A percentile compares a stretch with the other conserved stretches of the same genome.
phyloP scores from a whole-genome alignment of 2,113 vertebrate genomes.

The Burhinus bistriatus region DNA sequence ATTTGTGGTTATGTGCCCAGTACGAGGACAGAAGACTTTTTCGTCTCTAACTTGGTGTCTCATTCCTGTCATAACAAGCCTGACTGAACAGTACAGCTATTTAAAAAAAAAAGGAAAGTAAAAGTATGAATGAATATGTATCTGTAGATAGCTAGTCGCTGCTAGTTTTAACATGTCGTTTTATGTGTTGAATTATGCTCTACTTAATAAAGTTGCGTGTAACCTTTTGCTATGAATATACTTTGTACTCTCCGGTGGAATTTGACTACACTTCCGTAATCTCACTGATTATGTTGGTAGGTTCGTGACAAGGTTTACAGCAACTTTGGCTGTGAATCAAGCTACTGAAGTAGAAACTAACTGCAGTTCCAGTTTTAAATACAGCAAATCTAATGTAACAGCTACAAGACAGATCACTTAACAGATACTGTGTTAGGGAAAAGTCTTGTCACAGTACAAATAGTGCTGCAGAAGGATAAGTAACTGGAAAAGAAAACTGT shows the following conservation, averaged over 20 bases:
- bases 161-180: not conserved
- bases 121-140: not conserved
- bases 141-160: not conserved
- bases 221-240: not conserved
- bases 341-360: not conserved
- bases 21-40: not conserved
- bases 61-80: not conserved
- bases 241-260: not conserved
- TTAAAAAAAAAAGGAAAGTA: not conserved
- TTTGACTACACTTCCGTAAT: not conserved
- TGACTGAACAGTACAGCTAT: not conserved
- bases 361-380: not conserved
- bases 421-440: not conserved
- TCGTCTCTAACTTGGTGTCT: not conserved
- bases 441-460: fast-evolving
- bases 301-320: not conserved
- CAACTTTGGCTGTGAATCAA: not conserved
- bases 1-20: not conserved
- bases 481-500: not conserved
- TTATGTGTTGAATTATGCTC: not conserved
- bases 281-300: not conserved
- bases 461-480: not conserved
- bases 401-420: not conserved
- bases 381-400: not conserved
- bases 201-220: not conserved